Base-by-base conservation (phyloP, 2,797 vertebrate species). In the Muscicapa comitata region DNA sequence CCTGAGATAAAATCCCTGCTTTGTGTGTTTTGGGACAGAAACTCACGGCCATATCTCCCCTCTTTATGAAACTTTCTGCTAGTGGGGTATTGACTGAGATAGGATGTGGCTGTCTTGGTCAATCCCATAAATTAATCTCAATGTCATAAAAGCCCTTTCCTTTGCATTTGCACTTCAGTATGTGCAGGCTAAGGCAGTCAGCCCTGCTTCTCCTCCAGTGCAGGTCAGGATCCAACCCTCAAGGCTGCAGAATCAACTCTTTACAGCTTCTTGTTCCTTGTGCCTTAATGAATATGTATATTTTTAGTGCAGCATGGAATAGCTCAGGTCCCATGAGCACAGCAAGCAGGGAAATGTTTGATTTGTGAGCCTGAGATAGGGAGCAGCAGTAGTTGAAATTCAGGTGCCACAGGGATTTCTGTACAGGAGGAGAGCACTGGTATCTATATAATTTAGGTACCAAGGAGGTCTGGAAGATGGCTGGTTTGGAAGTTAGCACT, bases 211-310 rank as follows among this genome's bases (percentile, higher is more conserved):
- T 86, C 11, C 23, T 45, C 38, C 17, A 21, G 57, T 29, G 54
- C 65, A 84, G 51, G 83, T 80, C 57, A 80, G 47, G 58, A 95
- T 94, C 73, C 73, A 88, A 2, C 73, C 54, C 58, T 51, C 68
- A 58, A 71, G 73, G 94, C 85, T 80, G 38, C 75, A 91, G 90
- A 88, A 90, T 90, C 86, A 78, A 86, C 70, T 5, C 74, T 88
- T 94, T 84, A 59, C 0, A 0, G 67, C 66, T 93, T 86, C 86
- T 84, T 90, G 79, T 90, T 95, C 76, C 67, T 77, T 59, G 37
- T 55, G 79, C 80, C 86, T 93, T 95, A 95, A 96, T 96, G 93
- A 96, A 96, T 96, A 96, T 96, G 95, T 93, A 95, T 95, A 55
- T 78, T 88, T 93, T 92, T 90, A 93, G 91, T 95, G 93, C 91